Conservation (phyloP, 2,113 vertebrate genomes). For the Pagrus major region DNA sequence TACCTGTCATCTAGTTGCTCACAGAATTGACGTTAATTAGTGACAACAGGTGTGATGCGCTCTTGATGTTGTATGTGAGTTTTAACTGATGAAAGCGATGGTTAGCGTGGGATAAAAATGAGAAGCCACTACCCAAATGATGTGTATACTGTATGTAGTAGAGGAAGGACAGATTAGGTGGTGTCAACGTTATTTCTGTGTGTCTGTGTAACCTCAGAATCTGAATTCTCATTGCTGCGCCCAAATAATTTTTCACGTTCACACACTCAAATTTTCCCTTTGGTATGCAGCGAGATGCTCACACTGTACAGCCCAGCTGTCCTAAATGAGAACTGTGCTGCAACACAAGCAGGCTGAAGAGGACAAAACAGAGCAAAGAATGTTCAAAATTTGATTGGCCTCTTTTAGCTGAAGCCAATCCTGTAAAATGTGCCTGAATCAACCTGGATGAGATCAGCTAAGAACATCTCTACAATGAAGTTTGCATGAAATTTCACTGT, state of each 20-base stretch:
- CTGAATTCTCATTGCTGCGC: not conserved
- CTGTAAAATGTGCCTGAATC: not conserved
- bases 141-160: not conserved
- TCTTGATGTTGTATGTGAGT: not conserved
- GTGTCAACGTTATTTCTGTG: not conserved
- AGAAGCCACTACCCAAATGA: not conserved
- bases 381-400: not conserved
- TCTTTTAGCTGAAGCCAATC: not conserved
- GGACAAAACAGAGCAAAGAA: not conserved
- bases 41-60: not conserved
- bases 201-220: not conserved
- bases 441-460: not conserved
- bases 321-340: not conserved
- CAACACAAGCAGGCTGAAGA: not conserved
- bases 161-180: not conserved
- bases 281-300: constrained; percentile 6
- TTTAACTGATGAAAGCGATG: not conserved
- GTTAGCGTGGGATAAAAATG: not conserved
- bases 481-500: not conserved
- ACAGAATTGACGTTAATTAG: not conserved
- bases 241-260: not conserved
- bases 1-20: not conserved
- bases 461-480: not conserved
- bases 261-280: not conserved
- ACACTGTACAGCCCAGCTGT: not conserved